Percentiles rank a stretch among this genome's conserved stretches.
Evolutionary conservation across 1,140 invertebrate genomes (phyloP).

Genomic region (Phortica variegata): DNA sequence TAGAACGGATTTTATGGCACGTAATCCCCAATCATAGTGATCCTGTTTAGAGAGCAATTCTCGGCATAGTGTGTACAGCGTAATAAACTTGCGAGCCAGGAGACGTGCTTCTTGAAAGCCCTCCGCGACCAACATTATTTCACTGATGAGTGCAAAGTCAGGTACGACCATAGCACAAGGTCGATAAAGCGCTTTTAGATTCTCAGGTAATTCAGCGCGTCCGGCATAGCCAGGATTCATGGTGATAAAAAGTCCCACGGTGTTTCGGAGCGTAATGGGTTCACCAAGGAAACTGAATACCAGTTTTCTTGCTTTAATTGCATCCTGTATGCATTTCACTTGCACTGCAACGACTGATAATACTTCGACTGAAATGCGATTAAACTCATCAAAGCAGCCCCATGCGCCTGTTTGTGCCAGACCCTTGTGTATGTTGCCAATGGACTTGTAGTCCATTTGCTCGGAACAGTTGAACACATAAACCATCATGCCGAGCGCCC

Average conservation of each 20-base stretch:
- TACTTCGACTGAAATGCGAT: slow-evolving; percentile 90
- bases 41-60: slow-evolving; percentile 90
- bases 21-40: slow-evolving; percentile 92
- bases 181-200: slow-evolving; percentile 57
- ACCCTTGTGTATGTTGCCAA: slow-evolving; percentile 88
- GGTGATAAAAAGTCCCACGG: slow-evolving; percentile 89
- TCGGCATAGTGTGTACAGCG: slow-evolving; percentile 82
- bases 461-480: slow-evolving; percentile 96
- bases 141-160: slow-evolving; percentile 89
- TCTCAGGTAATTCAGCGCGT: slow-evolving; percentile 72
- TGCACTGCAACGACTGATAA: slow-evolving; percentile 90
- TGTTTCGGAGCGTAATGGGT: slow-evolving; percentile 71
- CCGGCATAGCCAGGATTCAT: slow-evolving; percentile 92
- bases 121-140: slow-evolving; percentile 92
- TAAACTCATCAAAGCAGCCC: slow-evolving; percentile 96
- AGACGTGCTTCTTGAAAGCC: slow-evolving; percentile 86
- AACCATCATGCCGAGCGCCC: slow-evolving; percentile 89
- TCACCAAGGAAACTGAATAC: slow-evolving; percentile 85
- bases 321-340: slow-evolving; percentile 79
- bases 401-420: slow-evolving; percentile 90
- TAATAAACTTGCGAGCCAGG: slow-evolving; percentile 88
- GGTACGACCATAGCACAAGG: slow-evolving; percentile 95
- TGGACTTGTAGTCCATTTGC: slow-evolving; percentile 95
- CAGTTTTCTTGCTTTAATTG: slow-evolving; percentile 76
- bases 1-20: slow-evolving; percentile 90